Conservation (phyloP, 2,113 vertebrate genomes). For the Girardinichthys multiradiatus region DNA sequence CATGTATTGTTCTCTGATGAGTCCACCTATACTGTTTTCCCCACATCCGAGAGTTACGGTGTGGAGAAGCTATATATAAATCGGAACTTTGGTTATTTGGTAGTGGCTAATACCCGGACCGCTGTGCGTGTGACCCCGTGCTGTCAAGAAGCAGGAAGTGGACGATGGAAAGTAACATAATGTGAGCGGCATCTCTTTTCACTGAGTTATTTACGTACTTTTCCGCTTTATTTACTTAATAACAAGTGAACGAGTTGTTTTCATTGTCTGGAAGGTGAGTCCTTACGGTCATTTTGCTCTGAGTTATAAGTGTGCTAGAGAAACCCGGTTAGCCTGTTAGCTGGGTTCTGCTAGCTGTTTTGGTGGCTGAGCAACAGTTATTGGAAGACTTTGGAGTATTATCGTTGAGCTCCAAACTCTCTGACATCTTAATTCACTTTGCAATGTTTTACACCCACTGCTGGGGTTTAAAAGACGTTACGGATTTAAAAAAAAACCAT, state of each 20-base stretch:
- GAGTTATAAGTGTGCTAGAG: background rate
- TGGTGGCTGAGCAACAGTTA: conserved; percentile 3
- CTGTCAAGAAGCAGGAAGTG: conserved; percentile 82
- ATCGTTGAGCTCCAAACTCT: background rate
- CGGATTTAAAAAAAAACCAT: too few relatives aligned
- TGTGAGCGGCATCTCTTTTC: conserved; percentile 45
- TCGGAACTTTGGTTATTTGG: conserved; percentile 28
- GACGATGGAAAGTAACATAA: conserved; percentile 49
- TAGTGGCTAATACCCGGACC: conserved; percentile 40
- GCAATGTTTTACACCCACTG: background rate
- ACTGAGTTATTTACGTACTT: conserved; percentile 51
- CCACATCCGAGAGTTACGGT: too few relatives aligned
- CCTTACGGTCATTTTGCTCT: background rate
- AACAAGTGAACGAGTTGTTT: conserved; percentile 19
- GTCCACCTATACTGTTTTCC: too few relatives aligned
- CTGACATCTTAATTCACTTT: background rate
- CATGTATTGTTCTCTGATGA: too few relatives aligned
- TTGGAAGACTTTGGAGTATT: background rate
- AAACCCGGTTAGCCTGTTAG: conserved; percentile 18
- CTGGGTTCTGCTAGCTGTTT: conserved; percentile 36
- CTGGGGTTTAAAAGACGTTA: background rate
- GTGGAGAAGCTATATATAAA: too few relatives aligned
- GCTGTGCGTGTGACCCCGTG: conserved; percentile 45
- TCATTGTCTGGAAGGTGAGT: conserved; percentile 62
- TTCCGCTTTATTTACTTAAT: conserved; percentile 28